Conservation (phyloP, 23 tunicate genomes). For the Ascidia mentula region DNA sequence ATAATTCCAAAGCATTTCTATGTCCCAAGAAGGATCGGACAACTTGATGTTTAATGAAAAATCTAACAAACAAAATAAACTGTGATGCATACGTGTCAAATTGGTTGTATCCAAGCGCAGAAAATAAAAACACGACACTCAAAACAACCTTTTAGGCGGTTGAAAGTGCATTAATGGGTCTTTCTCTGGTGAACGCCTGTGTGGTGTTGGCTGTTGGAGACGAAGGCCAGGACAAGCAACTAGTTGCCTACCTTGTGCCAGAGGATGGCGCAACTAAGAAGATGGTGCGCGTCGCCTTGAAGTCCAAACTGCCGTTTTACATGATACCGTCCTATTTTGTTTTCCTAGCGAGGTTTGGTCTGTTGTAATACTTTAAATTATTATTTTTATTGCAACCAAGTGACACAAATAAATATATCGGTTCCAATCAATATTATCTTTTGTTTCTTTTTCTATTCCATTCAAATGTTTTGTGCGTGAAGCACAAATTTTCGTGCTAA, state of each 20-base stretch:
- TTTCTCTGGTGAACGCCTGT: conserved; percentile 59
- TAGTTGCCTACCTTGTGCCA: conserved; percentile 79
- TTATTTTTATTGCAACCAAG: neutral
- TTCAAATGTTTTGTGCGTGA: neutral
- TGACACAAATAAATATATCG: neutral
- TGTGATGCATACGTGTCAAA: no score
- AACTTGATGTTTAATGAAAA: no score
- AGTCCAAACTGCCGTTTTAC: conserved; percentile 69
- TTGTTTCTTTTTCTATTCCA: neutral
- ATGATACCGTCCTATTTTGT: conserved; percentile 85
- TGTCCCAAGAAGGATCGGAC: no score
- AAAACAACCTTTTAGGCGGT: no score
- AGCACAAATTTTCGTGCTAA: neutral
- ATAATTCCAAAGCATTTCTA: no score
- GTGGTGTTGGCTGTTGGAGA: conserved; percentile 90
- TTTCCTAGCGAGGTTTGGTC: conserved; percentile 61
- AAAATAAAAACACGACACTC: no score
- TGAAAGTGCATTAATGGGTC: conserved; percentile 72
- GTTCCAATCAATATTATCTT: neutral
- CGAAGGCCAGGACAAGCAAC: conserved; percentile 86
- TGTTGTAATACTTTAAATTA: neutral
- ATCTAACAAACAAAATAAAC: no score
- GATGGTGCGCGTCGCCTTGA: conserved; percentile 39
- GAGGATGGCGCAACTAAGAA: conserved; percentile 49
- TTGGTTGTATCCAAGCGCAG: no score